Base-by-base conservation (phyloP, 2,888 invertebrate genomes). In the Phengaris arion region DNA sequence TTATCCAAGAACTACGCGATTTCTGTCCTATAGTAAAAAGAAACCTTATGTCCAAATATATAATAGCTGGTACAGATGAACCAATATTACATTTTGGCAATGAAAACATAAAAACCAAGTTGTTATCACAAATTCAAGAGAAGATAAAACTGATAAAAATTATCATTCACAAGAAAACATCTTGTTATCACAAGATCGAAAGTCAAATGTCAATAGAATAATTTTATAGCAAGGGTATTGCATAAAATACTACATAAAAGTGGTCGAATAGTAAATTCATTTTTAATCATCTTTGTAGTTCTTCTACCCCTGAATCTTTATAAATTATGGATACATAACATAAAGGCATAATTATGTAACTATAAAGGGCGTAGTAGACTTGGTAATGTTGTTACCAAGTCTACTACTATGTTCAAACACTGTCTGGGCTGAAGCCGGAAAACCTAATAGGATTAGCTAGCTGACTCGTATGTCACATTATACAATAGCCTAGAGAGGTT, bases 131-230 rank as follows among this genome's bases (percentile, higher is more conserved):
- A 59, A 64, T 22, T 64, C 64, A 64, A 64, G 12, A 64, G 13
- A 35, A 64, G 9, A 35, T 35, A 35, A 35, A 13, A 12, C 52
- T 64, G 64, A 64, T 64, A 64, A 64, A 45, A 35, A 35, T 59
- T 64, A 64, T 64, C 35, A 64, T 45, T 64, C 35, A 45, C 35
- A 13, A 64, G 64, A 64, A 64, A 64, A 64, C 64, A 64, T 64
- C 64, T 35, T 45, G 64, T 13, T 45, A 45, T 64, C 45, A 12
- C 35, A 12, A 64, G 64, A 64, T 64, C 12, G 35, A 64, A 45
- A 64, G 59, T 64, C 64, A 45, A 45, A 64, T 45, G 64, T 64
- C 64, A 45, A 64, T 35, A 7, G 13, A 3, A 35, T 35, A 35
- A 35, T 35, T 2, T 35, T 3, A 35, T 35, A 35, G 35, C 35